Base-by-base conservation (phyloP, 2,113 vertebrate genomes). In the Dicentrarchus labrax region DNA sequence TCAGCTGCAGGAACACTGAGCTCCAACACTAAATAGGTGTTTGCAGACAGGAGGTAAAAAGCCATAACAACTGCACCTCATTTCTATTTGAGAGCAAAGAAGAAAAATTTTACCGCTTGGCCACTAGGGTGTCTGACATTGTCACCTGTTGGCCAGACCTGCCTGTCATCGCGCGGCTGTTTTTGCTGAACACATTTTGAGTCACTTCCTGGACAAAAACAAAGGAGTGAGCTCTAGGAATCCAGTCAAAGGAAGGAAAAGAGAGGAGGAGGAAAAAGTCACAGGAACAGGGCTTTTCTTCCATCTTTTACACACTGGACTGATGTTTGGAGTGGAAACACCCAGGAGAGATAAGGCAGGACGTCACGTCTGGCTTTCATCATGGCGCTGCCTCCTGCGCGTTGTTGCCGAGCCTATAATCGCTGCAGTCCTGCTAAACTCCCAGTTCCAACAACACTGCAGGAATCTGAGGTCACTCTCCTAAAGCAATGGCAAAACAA, bases 321-420 rank as follows among this genome's bases (percentile, higher is more conserved):
- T 70, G 80, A 82, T 89, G 79, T 93, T 93, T 93, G 76, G 78
- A 90, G 80, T 94, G 91, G 91, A 93, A 94, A 94, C 92, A 93
- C 91, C 91, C 91, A 82, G 83, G 54, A 89, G 74, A 86, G 95
- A 96, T 95, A 94, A 94, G 92, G 60, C 82, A 86, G 86, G 91
- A 90, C 84, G 90, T 92, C 89, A 80, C 66, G 92, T 94, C 94
- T 95, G 94, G 93, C 91, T 94, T 93, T 76, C 88, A 88, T 94
- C 92, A 94, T 30, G 86, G 75, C 77, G 41, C 84, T 69, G 83
- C 85, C 91, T 90, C 86, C 85, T 82, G 82, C 47, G 30, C 48
- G 85, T 41, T 69, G 85, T 30, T 85, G 72, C 76, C 71, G 13
- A 62, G 39, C 24, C 10, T 24, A 50, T 62, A 85, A 77, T 80